Evolutionary conservation across 2,888 invertebrate species (phyloP), one percentile per base, ranked within the genome.

Genomic region (Oxytorus armatus): DNA sequence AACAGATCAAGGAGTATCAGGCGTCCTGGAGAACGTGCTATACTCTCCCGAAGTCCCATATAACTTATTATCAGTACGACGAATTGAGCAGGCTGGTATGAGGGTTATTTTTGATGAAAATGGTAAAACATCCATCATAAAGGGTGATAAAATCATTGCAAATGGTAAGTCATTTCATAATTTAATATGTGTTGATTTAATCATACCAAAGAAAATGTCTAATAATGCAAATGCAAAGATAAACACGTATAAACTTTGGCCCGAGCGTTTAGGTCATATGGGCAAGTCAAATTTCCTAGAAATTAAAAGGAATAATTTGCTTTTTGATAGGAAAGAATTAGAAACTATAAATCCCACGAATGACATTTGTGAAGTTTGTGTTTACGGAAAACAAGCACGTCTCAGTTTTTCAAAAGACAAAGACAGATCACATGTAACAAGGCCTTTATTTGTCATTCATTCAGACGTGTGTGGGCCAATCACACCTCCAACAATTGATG

Each of bases 31-130:
- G 55, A 61, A 85, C 63, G 84, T 87, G 3, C 83, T 91, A 5
- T 90, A 83, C 77, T 85, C 86, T 61, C 55, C 85, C n/a, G 88
- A 89, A 18, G 82, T 85, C 10, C 87, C 87, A 21, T 85, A 88
- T 81, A 89, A 90, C 77, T 73, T 89, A 21, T 73, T 88, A 3
- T 88, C 88, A 3, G 88, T 89, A 44, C 73, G 72, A 66, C 85
- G 72, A 55, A 86, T 88, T 82, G 83, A 84, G 65, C 79, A 86
- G 63, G 82, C 85, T 49, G 88, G 87, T 14, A 85, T 88, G 83
- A 84, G 82, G 18, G 84, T 91, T 8, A 86, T 77, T 25, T 90
- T 88, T 59, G 78, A 84, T 53, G 82, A 87, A 73, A 73, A 85
- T 72, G 88, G 88, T 14, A 85, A 85, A 1, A 77, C 83, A 61